Evolutionary conservation across 2,888 invertebrate genomes (phyloP).

Genomic region (Microctonus aethiopoides): DNA sequence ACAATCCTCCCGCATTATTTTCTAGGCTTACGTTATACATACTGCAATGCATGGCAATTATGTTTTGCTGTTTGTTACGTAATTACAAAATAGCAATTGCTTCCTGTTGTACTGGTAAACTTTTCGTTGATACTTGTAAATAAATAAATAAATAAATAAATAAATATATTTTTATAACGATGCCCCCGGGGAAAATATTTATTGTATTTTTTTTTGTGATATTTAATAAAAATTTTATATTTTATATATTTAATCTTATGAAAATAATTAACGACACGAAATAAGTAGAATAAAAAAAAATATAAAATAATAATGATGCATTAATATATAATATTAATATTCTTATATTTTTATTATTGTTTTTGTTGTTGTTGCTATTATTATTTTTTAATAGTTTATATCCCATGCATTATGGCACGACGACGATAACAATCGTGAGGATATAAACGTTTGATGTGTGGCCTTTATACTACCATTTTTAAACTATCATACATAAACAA

Average conservation of each 20-base stretch:
- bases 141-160: neutral
- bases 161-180: neutral
- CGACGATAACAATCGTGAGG: neutral
- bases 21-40: slow-evolving; percentile 46
- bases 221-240: too few relatives aligned
- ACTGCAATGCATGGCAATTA: slow-evolving; percentile 52
- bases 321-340: too few relatives aligned
- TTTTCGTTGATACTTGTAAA: neutral
- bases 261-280: neutral
- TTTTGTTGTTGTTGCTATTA: neutral
- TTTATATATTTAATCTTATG: too few relatives aligned
- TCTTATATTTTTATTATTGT: neutral
- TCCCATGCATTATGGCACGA: neutral
- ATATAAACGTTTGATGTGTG: neutral
- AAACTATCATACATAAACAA: neutral
- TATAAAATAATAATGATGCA: too few relatives aligned
- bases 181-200: too few relatives aligned
- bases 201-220: too few relatives aligned
- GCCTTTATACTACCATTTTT: neutral
- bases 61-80: slow-evolving; percentile 47
- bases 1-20: slow-evolving; percentile 47
- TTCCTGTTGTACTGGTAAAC: slow-evolving; percentile 39
- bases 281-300: neutral
- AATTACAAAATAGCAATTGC: slow-evolving; percentile 49
- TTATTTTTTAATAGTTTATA: neutral